Percentiles rank a stretch among this genome's conserved stretches.
Conservation (phyloP, 1,140 invertebrate genomes). For the Penaeus japonicus region DNA sequence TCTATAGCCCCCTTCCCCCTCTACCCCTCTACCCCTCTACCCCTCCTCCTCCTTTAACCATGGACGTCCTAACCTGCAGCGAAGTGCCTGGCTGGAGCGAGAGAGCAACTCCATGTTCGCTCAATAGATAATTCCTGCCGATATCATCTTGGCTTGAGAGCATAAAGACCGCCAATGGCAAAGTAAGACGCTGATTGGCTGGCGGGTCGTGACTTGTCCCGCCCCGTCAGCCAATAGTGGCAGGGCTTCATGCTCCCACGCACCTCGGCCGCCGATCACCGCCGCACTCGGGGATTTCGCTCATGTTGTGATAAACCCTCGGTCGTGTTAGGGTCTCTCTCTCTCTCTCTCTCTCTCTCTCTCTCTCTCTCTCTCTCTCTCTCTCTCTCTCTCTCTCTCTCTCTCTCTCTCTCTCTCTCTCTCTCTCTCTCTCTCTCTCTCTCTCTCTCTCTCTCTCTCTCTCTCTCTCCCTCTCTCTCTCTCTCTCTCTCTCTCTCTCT, state of each 20-base stretch:
- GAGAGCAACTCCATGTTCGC: neutral
- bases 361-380: neutral
- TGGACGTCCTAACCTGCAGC: neutral
- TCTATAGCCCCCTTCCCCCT: neutral
- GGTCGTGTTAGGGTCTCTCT: neutral
- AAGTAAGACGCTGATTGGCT: slow-evolving; percentile 9
- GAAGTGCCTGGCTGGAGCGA: neutral
- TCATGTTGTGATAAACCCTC: neutral
- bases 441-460: neutral
- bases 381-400: no score
- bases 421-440: neutral
- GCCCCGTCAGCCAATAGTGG: neutral
- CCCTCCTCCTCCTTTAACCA: neutral
- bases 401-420: neutral
- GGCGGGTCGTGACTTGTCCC: neutral
- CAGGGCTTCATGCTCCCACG: neutral
- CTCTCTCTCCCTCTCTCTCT: neutral
- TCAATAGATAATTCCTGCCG: slow-evolving; percentile 16
- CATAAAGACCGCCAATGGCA: slow-evolving; percentile 18
- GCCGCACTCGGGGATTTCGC: neutral
- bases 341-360: no score
- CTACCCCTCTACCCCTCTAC: neutral
- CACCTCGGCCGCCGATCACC: neutral
- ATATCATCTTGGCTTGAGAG: neutral
- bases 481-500: no score